Evolutionary conservation across 2,888 invertebrate genomes (phyloP), one percentile per base, ranked within the genome.

Genomic region (Cheilosia urbana): DNA sequence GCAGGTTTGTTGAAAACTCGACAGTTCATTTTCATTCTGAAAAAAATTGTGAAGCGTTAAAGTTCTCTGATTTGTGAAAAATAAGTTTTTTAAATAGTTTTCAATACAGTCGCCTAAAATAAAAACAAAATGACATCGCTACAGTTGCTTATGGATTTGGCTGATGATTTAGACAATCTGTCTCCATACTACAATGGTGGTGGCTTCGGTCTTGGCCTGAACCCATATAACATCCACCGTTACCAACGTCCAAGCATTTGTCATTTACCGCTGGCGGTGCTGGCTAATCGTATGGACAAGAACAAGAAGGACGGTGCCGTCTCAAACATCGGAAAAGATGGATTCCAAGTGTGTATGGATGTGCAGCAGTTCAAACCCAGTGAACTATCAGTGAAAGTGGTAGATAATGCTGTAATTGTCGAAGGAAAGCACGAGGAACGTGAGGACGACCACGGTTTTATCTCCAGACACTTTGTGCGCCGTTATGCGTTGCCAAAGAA

Each of bases 391-490:
- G 94, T 97, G 53, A 96, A 96, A 92, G 93, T 95, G 63, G 93
- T 93, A 87, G 93, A 95, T 85, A 93, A 94, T 81, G 92, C 92
- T 76, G 93, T 96, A 11, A 91, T 95, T 2, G 93, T 95, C 15
- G 95, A 96, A 90, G 96, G 94, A 4, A 95, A 95, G 89, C 95
- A 96, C 89, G 95, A 95, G 89, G 95, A 96, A 88, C 94, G 94
- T 85, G 93, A 94, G 62, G 96, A 96, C 88, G 94, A 95, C 34
- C 95, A 95, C 87, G 96, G 96, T 0, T 95, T 92, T 91, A 95
- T 97, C 68, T 95, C 96, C 1, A 94, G 97, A 21, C 96, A 97
- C 90, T 97, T 97, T 91, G 93, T 93, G 0, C 94, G 97, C 65
- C 93, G 94, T 62, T 96, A 96, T 91, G 92, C 94, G 84, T 90